Percentiles rank a stretch among this genome's conserved stretches.
Conservation (phyloP, 2,888 invertebrate species). For the Rhagium mordax region DNA sequence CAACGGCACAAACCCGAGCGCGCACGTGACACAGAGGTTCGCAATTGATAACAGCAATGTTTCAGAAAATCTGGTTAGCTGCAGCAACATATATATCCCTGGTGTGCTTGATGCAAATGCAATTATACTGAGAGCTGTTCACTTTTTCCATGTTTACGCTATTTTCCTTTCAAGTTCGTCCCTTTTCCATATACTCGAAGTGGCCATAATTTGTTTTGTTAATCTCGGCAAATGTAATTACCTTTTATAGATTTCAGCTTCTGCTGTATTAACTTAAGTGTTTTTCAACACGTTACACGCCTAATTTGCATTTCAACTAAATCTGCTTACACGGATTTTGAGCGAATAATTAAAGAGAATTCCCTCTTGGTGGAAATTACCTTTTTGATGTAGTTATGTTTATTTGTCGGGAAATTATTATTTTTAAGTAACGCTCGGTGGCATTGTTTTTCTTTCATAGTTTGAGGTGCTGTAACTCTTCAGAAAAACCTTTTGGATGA, state of each 20-base stretch:
- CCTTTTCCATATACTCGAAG: constrained; percentile 24
- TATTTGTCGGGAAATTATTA: background rate
- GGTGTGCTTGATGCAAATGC: constrained; percentile 37
- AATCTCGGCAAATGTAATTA: constrained; percentile 38
- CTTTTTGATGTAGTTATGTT: background rate
- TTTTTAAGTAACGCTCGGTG: too few species aligned
- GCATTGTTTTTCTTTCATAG: too few species aligned
- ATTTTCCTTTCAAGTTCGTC: constrained; percentile 22
- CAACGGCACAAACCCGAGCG: background rate
- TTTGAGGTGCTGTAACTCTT: too few species aligned
- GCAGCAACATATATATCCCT: constrained; percentile 18
- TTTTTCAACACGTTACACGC: constrained; percentile 33
- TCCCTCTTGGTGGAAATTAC: background rate
- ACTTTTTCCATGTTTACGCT: constrained; percentile 23
- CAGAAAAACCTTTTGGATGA: too few species aligned
- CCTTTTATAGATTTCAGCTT: constrained; percentile 39
- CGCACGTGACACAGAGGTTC: background rate
- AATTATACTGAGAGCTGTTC: constrained; percentile 40
- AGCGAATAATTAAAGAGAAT: constrained; percentile 7
- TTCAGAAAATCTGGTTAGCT: constrained; percentile 30
- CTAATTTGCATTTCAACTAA: constrained; percentile 36
- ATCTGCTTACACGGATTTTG: constrained; percentile 19
- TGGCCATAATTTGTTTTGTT: constrained; percentile 33
- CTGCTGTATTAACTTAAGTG: constrained; percentile 36
- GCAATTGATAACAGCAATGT: constrained; percentile 27